phyloP scores from a whole-genome alignment of 2,888 invertebrate species.

The Mellilla xanthometata region DNA sequence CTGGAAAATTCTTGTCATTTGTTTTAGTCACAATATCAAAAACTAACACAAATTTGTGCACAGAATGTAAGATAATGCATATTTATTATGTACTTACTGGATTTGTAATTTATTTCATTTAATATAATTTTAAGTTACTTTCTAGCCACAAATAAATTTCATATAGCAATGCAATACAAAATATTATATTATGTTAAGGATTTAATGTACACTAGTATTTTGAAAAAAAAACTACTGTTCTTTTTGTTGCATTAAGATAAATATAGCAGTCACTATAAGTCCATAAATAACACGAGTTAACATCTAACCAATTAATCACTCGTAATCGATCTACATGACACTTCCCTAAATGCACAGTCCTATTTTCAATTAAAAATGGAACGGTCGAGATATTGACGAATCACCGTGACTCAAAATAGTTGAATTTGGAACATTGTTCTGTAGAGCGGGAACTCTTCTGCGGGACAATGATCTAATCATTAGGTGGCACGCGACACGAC shows the following conservation, averaged over 20 bases:
- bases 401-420: constrained; percentile 59
- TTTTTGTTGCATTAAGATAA: background rate
- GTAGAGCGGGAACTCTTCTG: constrained; percentile 38
- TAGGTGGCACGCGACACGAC: constrained; percentile 59
- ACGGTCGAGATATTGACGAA: constrained; percentile 64
- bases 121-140: too few relatives aligned
- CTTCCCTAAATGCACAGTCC: constrained; percentile 47
- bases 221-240: too few relatives aligned
- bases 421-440: constrained; percentile 13
- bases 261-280: background rate
- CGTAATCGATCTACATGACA: constrained; percentile 46
- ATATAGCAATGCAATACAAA: too few relatives aligned
- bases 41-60: too few relatives aligned
- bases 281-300: constrained; percentile 33
- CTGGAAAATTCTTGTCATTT: constrained; percentile 9
- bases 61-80: too few relatives aligned
- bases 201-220: too few relatives aligned
- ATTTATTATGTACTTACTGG: too few relatives aligned
- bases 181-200: too few relatives aligned
- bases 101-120: too few relatives aligned
- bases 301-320: constrained; percentile 54
- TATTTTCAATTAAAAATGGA: constrained; percentile 62
- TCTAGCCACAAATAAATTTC: too few relatives aligned
- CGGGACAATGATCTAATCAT: constrained; percentile 61
- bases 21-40: background rate